Percentiles rank a stretch among this genome's conserved stretches.
Conservation (phyloP, 2,113 vertebrate species). For the Connochaetes taurinus region DNA sequence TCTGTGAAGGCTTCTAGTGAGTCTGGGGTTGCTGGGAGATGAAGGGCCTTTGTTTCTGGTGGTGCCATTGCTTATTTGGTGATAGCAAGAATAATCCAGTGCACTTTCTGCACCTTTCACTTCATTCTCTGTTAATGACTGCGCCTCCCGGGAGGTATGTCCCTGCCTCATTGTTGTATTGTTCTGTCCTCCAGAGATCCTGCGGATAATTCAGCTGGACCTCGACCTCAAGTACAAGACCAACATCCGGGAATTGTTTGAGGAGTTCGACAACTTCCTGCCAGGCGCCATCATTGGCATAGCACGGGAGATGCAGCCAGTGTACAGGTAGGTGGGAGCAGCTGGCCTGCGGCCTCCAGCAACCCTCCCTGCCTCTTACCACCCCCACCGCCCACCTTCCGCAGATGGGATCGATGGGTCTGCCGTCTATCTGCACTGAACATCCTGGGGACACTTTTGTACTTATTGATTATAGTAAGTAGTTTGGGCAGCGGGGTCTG, state of each 20-base stretch:
- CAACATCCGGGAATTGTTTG: slow-evolving; percentile 94
- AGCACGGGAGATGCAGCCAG: slow-evolving; percentile 94
- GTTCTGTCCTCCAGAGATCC: slow-evolving; percentile 83
- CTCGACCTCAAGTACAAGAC: slow-evolving; percentile 93
- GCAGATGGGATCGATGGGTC: accelerated
- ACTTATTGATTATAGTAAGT: too few relatives aligned
- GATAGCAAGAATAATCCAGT: background rate
- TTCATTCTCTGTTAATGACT: background rate
- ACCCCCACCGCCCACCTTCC: accelerated
- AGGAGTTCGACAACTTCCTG: slow-evolving; percentile 90
- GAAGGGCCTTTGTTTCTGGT: background rate
- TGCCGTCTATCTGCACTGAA: background rate
- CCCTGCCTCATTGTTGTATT: background rate
- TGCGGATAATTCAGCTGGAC: slow-evolving; percentile 91
- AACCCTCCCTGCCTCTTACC: too few relatives aligned
- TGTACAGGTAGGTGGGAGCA: slow-evolving; percentile 88
- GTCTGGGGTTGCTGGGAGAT: background rate
- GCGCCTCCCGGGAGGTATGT: background rate
- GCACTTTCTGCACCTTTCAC: background rate
- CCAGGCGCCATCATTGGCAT: slow-evolving; percentile 91
- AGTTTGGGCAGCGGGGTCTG: background rate
- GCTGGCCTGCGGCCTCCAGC: accelerated
- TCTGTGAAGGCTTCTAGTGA: background rate
- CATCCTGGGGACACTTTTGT: background rate
- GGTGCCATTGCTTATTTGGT: background rate